phyloP scores from a whole-genome alignment of 2,888 invertebrate species.

The Eristalis tenax region DNA sequence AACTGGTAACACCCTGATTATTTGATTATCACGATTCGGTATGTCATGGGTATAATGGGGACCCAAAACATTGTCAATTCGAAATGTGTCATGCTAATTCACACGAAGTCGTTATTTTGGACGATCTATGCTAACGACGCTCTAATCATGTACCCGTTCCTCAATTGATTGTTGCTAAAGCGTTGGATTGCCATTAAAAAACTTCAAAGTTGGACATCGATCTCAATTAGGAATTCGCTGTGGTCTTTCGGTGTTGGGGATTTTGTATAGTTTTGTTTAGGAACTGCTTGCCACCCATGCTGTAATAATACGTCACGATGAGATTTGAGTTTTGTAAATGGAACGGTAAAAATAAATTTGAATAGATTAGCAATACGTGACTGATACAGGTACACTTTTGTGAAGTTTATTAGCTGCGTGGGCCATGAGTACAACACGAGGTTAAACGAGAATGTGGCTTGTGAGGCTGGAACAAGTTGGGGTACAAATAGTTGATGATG shows the following conservation, averaged over 20 bases:
- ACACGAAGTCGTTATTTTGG: conserved; percentile 39
- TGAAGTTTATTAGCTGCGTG: background rate
- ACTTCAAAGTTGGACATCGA: conserved; percentile 8
- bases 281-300: conserved; percentile 43
- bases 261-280: background rate
- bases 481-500: background rate
- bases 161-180: conserved; percentile 45
- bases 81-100: conserved; percentile 40
- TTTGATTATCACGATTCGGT: background rate
- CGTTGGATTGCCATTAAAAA: conserved; percentile 24
- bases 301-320: conserved; percentile 30
- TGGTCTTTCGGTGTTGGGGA: background rate
- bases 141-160: conserved; percentile 49
- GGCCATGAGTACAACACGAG: background rate
- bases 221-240: conserved; percentile 31
- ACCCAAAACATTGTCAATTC: conserved; percentile 3
- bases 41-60: background rate
- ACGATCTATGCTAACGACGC: conserved; percentile 5
- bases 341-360: conserved; percentile 37
- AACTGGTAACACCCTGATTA: background rate
- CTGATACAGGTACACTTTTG: background rate
- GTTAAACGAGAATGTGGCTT: background rate
- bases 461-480: background rate
- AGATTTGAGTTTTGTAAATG: conserved; percentile 31
- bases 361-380: conserved; percentile 22